A percentile compares a stretch with the other conserved stretches of the same genome.
Evolutionary conservation across 1,140 invertebrate species (phyloP).

Genomic region (Parapsyche elsis): DNA sequence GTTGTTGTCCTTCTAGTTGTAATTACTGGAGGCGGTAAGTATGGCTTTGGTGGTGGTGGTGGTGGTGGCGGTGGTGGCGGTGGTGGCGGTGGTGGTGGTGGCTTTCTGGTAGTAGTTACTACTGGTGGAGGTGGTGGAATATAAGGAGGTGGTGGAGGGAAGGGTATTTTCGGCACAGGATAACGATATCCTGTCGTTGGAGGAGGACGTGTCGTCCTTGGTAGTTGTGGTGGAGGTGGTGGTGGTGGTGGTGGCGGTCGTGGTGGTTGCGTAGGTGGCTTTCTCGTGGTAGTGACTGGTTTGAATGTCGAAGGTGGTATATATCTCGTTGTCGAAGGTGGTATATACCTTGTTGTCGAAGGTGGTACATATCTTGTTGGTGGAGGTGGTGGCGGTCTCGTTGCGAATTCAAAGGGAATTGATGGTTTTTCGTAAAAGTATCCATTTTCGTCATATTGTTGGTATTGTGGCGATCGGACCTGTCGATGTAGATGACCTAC

Average conservation of each 20-base stretch:
- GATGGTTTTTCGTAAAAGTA: conserved; percentile 37
- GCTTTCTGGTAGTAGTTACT: conserved; percentile 1
- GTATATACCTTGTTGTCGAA: neutral
- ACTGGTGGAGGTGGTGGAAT: conserved; percentile 39
- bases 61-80: conserved; percentile 38
- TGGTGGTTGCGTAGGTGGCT: neutral
- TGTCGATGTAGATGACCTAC: neutral
- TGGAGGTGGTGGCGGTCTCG: conserved; percentile 44
- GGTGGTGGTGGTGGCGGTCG: conserved; percentile 50
- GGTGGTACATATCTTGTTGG: conserved; percentile 26
- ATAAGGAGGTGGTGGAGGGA: neutral
- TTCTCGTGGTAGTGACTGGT: conserved; percentile 6
- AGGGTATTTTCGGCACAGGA: conserved; percentile 2
- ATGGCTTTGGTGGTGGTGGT: conserved; percentile 32
- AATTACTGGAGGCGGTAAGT: neutral
- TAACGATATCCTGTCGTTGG: conserved; percentile 28
- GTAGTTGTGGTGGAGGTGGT: conserved; percentile 39
- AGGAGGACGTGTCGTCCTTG: conserved; percentile 28
- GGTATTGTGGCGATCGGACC: conserved; percentile 33
- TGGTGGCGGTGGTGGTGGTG: conserved; percentile 27
- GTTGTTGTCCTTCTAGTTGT: neutral
- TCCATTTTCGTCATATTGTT: conserved; percentile 15
- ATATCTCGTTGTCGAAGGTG: neutral
- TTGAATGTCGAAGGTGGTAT: conserved; percentile 42
- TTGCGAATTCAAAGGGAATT: conserved; percentile 39